Evolutionary conservation across 2,113 vertebrate species (phyloP).

Genomic region (Seriola dumerili): DNA sequence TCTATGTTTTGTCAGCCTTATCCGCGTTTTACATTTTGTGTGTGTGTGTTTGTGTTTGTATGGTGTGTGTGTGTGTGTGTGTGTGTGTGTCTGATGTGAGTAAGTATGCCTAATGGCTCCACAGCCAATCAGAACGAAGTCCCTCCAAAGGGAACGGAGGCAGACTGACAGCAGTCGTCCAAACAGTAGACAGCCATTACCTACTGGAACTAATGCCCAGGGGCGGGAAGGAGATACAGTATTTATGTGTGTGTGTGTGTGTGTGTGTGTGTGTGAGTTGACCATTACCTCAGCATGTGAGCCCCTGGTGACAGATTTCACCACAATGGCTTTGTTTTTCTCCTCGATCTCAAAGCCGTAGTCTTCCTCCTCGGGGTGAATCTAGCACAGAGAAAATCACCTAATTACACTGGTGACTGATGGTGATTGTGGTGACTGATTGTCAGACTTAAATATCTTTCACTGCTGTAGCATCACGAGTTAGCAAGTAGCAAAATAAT

Average conservation of each 20-base stretch:
- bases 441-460: not conserved
- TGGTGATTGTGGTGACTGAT: not conserved
- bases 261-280: slow-evolving; percentile 28
- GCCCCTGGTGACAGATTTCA: slow-evolving; percentile 93
- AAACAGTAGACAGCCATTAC: slow-evolving; percentile 71
- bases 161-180: slow-evolving; percentile 73
- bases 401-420: slow-evolving; percentile 25
- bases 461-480: not conserved
- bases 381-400: slow-evolving; percentile 80
- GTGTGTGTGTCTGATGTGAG: slow-evolving; percentile 30
- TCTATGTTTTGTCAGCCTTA: too few species aligned
- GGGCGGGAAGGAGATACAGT: slow-evolving; percentile 39
- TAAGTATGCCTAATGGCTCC: slow-evolving; percentile 28
- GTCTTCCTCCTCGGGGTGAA: slow-evolving; percentile 95
- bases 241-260: slow-evolving; percentile 17
- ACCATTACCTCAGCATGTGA: slow-evolving; percentile 94
- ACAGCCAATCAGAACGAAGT: slow-evolving; percentile 49
- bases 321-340: slow-evolving; percentile 94
- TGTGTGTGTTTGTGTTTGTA: not conserved
- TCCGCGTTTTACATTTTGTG: too few species aligned
- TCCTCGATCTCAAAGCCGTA: slow-evolving; percentile 98
- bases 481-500: too few species aligned
- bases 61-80: slow-evolving; percentile 1
- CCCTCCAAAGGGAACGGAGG: slow-evolving; percentile 7
- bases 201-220: slow-evolving; percentile 69